These are phyloP conservation scores for Helarctos malayanus DNA, from an alignment of 2,797 vertebrate species.

Conservation along the genomic window DNA sequence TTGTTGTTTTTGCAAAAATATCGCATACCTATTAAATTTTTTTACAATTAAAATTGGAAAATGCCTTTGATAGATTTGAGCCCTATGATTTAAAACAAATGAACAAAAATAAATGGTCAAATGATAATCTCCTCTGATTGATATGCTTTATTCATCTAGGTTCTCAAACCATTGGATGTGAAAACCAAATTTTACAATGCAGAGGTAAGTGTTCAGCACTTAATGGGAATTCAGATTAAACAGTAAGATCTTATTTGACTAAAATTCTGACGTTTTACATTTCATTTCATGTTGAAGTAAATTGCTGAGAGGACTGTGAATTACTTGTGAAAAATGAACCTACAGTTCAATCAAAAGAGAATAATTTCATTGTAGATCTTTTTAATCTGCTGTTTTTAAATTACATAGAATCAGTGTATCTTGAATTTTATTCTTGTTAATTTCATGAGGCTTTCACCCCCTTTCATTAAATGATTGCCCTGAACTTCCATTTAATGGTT, in stretches of 20 bases:
- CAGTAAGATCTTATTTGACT: slow-evolving; percentile 51
- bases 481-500: slow-evolving; percentile 42
- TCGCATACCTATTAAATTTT: background rate
- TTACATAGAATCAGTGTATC: slow-evolving; percentile 16
- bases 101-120: slow-evolving; percentile 27
- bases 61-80: slow-evolving; percentile 36
- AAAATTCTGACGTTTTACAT: slow-evolving; percentile 56
- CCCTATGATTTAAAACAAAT: slow-evolving; percentile 53
- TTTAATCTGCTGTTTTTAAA: slow-evolving; percentile 56
- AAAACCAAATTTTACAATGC: slow-evolving; percentile 99
- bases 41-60: slow-evolving; percentile 64
- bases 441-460: slow-evolving; percentile 45
- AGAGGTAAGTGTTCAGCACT: slow-evolving; percentile 92
- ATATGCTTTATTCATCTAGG: slow-evolving; percentile 94
- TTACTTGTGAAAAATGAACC: slow-evolving; percentile 62
- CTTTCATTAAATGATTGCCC: slow-evolving; percentile 38
- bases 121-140: slow-evolving; percentile 86
- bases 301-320: background rate
- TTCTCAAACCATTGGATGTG: slow-evolving; percentile 98
- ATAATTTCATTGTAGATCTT: slow-evolving; percentile 57
- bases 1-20: background rate
- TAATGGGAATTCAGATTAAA: slow-evolving; percentile 61
- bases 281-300: slow-evolving; percentile 59
- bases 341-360: slow-evolving; percentile 64
- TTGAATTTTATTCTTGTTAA: slow-evolving; percentile 64